Percentiles rank a stretch among this genome's conserved stretches.
Conservation (phyloP, 2,113 vertebrate species). For the Recurvirostra avosetta region DNA sequence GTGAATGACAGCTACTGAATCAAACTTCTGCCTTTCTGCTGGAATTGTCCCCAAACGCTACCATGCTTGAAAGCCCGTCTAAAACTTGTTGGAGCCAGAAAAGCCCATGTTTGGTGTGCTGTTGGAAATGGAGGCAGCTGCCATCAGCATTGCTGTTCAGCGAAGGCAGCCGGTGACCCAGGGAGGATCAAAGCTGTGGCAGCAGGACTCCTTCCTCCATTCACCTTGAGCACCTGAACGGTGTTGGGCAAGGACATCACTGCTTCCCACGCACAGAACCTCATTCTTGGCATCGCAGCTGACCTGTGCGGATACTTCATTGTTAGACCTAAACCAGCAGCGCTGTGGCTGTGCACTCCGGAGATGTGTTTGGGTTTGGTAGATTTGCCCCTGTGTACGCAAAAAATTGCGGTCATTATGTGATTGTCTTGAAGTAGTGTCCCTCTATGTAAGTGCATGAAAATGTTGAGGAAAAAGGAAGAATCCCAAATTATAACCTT, state of each 20-base stretch:
- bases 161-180: not conserved
- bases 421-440: not conserved
- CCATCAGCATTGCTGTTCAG: rapidly evolving
- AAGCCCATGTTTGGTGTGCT: rapidly evolving
- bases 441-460: too few species aligned
- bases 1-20: not conserved
- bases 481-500: not conserved
- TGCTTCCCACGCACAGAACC: rapidly evolving
- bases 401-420: rapidly evolving
- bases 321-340: not conserved
- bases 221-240: rapidly evolving
- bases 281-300: rapidly evolving
- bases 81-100: not conserved
- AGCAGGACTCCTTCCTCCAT: not conserved
- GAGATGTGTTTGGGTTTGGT: not conserved
- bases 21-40: not conserved
- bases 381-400: rapidly evolving
- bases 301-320: rapidly evolving
- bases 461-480: not conserved
- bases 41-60: not conserved
- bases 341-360: rapidly evolving
- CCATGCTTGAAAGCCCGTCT: not conserved
- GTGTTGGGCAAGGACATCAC: rapidly evolving
- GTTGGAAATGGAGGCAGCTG: not conserved
- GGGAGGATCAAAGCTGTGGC: too few species aligned